Conservation (phyloP, 2,888 invertebrate species). For the Harpalus rubripes region DNA sequence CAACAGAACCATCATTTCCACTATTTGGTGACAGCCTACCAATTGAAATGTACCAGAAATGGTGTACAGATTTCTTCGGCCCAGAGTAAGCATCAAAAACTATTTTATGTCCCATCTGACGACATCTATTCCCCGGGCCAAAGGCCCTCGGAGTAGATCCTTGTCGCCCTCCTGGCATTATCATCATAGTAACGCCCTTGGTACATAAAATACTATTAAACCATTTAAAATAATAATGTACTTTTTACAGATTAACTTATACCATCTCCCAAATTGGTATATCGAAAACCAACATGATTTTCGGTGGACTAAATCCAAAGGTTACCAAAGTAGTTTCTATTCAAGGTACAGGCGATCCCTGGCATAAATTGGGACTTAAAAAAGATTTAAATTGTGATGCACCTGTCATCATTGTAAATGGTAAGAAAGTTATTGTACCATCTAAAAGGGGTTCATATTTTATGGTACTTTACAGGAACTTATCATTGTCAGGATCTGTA, state of each 20-base stretch:
- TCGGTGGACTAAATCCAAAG: slow-evolving; percentile 22
- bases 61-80: slow-evolving; percentile 47
- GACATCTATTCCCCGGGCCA: no score
- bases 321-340: slow-evolving; percentile 50
- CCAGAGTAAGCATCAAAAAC: background rate
- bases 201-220: no score
- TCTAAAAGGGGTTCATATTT: background rate
- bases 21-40: slow-evolving; percentile 12
- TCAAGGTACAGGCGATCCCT: slow-evolving; percentile 61
- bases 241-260: background rate
- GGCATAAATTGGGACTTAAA: slow-evolving; percentile 41
- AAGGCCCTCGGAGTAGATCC: no score
- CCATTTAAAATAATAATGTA: background rate
- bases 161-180: no score
- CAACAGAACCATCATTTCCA: background rate
- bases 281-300: slow-evolving; percentile 17
- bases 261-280: slow-evolving; percentile 13
- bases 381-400: slow-evolving; percentile 43
- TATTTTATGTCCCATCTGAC: no score
- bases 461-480: slow-evolving; percentile 6
- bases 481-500: slow-evolving; percentile 45
- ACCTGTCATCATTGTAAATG: slow-evolving; percentile 56
- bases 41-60: slow-evolving; percentile 9
- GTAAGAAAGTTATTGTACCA: background rate
- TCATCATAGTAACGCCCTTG: no score